Evolutionary conservation across 1,140 invertebrate species (phyloP).

Genomic region (Anagrus nilaparvatae): DNA sequence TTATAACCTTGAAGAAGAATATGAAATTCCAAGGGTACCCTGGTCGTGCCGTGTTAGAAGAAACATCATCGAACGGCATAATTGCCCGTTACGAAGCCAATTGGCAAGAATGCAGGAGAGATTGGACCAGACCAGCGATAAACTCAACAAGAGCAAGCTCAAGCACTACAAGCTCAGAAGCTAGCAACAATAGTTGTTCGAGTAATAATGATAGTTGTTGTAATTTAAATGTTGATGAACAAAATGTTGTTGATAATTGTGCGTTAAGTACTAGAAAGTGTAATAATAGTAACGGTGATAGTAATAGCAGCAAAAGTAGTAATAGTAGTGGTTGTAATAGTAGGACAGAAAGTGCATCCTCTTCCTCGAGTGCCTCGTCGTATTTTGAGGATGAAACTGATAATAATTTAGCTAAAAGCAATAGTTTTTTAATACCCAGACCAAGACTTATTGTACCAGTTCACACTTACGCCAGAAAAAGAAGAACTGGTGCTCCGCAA

Average conservation of each 20-base stretch:
- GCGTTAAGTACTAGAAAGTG: too few relatives aligned
- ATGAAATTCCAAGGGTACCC: conserved; percentile 79
- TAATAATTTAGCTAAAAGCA: too few relatives aligned
- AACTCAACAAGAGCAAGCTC: conserved; percentile 13
- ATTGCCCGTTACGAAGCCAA: conserved; percentile 73
- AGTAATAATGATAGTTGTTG: too few relatives aligned
- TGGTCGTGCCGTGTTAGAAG: conserved; percentile 56
- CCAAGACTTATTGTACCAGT: conserved; percentile 77
- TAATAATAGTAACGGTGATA: not conserved
- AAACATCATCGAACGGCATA: conserved; percentile 52
- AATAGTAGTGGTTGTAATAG: conserved; percentile 35
- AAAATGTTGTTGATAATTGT: too few relatives aligned
- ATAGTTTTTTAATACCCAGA: conserved; percentile 69
- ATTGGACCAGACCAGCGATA: conserved; percentile 24
- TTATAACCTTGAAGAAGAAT: too few relatives aligned
- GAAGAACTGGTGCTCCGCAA: conserved; percentile 55
- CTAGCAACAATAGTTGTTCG: conserved; percentile 22
- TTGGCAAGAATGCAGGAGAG: conserved; percentile 53
- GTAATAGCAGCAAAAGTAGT: conserved; percentile 20
- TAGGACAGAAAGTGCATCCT: conserved; percentile 1
- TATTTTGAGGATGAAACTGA: too few relatives aligned
- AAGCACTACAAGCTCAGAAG: conserved; percentile 14
- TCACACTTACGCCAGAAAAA: conserved; percentile 68
- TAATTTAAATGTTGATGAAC: too few relatives aligned
- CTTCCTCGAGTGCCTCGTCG: not conserved